phyloP scores from a whole-genome alignment of 2,888 invertebrate species.

The Ditula angustiorana region DNA sequence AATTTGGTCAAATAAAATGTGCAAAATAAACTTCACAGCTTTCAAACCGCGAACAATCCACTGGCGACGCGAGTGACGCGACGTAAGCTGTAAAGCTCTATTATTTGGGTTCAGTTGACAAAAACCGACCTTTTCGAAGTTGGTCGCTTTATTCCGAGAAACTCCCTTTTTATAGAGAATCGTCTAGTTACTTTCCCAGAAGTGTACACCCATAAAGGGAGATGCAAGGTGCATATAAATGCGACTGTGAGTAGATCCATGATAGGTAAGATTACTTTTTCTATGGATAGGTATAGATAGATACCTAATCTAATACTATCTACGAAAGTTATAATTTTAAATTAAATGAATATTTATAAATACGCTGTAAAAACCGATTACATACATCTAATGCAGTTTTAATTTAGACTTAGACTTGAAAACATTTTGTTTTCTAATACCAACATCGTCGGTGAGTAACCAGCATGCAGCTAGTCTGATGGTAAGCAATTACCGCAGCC shows the following conservation, averaged over 20 bases:
- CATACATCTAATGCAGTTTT: too few relatives aligned
- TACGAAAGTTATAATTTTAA: too few relatives aligned
- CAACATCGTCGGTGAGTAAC: too few relatives aligned
- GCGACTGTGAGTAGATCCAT: background rate
- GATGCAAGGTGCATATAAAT: conserved; percentile 24
- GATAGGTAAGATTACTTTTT: background rate
- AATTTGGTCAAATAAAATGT: conserved; percentile 57
- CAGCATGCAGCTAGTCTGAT: too few relatives aligned
- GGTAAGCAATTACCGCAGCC: too few relatives aligned
- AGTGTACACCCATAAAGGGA: conserved; percentile 4
- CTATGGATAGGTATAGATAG: background rate
- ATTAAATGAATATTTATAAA: too few relatives aligned
- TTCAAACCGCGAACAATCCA: conserved; percentile 42
- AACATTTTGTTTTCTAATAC: too few relatives aligned
- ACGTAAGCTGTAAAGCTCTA: conserved; percentile 45
- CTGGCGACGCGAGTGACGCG: too few relatives aligned
- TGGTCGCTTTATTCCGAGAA: conserved; percentile 41
- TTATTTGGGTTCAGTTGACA: conserved; percentile 48
- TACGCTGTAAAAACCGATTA: too few relatives aligned
- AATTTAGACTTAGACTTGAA: too few relatives aligned
- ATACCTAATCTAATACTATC: too few relatives aligned
- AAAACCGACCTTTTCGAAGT: conserved; percentile 50
- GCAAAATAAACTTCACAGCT: conserved; percentile 52
- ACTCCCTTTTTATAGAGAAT: conserved; percentile 14
- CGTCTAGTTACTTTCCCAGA: conserved; percentile 16